Percentiles rank a stretch among this genome's conserved stretches.
Conservation (phyloP, 2,113 vertebrate genomes). For the Peromyscus polionotus region DNA sequence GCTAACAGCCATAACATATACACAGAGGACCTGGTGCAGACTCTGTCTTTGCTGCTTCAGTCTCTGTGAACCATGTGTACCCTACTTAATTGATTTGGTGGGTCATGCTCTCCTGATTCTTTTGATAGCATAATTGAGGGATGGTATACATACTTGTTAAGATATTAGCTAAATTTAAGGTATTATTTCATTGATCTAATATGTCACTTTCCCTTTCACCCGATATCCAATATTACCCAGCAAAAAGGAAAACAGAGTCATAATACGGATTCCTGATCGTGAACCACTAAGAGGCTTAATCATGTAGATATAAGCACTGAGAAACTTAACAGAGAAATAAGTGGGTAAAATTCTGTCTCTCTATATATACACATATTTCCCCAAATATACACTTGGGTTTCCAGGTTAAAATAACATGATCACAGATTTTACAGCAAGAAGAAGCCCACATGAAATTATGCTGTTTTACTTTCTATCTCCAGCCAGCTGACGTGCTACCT, state of each 20-base stretch:
- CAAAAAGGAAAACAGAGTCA: neutral
- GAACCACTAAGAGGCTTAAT: neutral
- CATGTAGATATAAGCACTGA: neutral
- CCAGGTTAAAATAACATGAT: neutral
- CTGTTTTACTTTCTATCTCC: neutral
- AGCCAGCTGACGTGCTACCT: neutral
- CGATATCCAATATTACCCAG: neutral
- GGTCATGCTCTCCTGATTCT: neutral
- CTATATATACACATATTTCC: neutral
- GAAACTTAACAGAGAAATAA: neutral
- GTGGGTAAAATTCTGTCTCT: neutral
- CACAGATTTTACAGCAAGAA: slow-evolving; percentile 17
- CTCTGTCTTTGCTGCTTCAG: neutral
- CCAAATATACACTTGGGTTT: neutral
- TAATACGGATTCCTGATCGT: neutral
- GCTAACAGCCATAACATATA: neutral
- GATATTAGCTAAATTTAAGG: neutral
- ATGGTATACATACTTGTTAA: neutral
- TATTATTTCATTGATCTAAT: neutral
- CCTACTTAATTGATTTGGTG: neutral
- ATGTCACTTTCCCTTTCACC: neutral
- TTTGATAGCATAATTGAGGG: neutral
- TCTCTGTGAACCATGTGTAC: neutral
- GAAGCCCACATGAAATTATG: neutral
- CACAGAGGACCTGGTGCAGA: too few relatives aligned